phyloP scores from a whole-genome alignment of 2,797 vertebrate genomes.

The Rousettus madagascariensis region DNA sequence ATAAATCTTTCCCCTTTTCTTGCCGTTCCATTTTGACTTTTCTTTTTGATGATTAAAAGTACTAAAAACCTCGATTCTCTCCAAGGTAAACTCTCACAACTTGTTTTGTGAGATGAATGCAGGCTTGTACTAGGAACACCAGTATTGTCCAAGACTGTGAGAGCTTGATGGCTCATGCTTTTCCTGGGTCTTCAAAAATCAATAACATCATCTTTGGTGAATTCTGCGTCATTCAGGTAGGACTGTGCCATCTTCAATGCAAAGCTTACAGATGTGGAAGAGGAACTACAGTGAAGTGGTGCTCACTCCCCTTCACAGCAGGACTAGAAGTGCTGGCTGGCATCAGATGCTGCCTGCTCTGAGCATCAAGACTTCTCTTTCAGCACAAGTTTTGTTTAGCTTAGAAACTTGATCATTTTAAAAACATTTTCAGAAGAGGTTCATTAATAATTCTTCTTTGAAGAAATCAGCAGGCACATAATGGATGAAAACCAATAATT shows the following conservation, averaged over 20 bases:
- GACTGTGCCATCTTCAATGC: background rate
- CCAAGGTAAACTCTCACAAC: background rate
- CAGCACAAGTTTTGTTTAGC: background rate
- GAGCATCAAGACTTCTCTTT: background rate
- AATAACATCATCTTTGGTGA: background rate
- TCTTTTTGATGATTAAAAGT: background rate
- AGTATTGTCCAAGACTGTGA: background rate
- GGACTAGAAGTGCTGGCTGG: background rate
- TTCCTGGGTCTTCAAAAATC: background rate
- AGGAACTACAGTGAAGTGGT: background rate
- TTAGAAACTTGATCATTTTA: background rate
- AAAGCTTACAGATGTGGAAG: background rate
- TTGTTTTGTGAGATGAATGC: background rate
- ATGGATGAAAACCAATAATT: background rate
- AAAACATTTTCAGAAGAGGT: slow-evolving; percentile 11
- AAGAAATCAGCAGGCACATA: background rate
- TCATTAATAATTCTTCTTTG: background rate
- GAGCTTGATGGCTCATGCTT: background rate
- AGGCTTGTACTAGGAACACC: background rate
- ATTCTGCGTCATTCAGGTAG: background rate
- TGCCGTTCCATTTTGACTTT: background rate
- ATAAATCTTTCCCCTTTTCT: background rate
- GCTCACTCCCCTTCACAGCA: background rate
- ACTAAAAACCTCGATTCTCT: background rate
- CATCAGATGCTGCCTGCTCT: background rate